Percentiles rank a stretch among this genome's conserved stretches.
These are phyloP conservation scores for Chorisops tibialis DNA, from an alignment of 2,888 invertebrate species.

Conservation along the genomic window DNA sequence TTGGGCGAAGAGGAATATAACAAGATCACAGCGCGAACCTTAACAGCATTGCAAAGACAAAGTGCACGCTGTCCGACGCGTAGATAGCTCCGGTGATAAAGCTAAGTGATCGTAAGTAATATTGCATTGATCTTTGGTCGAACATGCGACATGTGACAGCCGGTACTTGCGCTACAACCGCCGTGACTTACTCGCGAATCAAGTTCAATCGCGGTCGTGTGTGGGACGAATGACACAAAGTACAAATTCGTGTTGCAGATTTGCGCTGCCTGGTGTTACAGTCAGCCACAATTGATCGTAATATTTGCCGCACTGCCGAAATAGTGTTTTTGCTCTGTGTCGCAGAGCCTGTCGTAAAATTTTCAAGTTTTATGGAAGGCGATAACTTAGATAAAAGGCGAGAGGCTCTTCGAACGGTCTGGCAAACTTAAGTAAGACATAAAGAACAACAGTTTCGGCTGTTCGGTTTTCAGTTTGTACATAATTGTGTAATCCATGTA, in stretches of 20 bases:
- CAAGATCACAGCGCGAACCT: background rate
- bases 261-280: too few relatives aligned
- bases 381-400: too few relatives aligned
- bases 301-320: too few relatives aligned
- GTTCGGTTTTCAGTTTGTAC: too few relatives aligned
- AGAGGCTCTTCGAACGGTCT: too few relatives aligned
- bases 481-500: too few relatives aligned
- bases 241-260: conserved; percentile 21
- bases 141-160: conserved; percentile 16
- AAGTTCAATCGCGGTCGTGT: conserved; percentile 13
- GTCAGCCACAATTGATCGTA: too few relatives aligned
- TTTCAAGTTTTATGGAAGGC: too few relatives aligned
- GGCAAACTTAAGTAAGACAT: too few relatives aligned
- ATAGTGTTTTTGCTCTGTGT: too few relatives aligned
- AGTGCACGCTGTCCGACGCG: conserved; percentile 15
- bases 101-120: conserved; percentile 25
- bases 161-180: conserved; percentile 6
- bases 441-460: too few relatives aligned
- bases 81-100: conserved; percentile 13
- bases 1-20: background rate
- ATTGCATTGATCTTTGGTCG: conserved; percentile 20
- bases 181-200: conserved; percentile 17
- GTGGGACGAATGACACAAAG: conserved; percentile 24
- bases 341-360: too few relatives aligned
- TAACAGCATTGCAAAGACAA: conserved; percentile 1